A percentile compares a stretch with the other conserved stretches of the same genome.
phyloP scores from a whole-genome alignment of 2,888 invertebrate genomes.

The Adela reaumurella region DNA sequence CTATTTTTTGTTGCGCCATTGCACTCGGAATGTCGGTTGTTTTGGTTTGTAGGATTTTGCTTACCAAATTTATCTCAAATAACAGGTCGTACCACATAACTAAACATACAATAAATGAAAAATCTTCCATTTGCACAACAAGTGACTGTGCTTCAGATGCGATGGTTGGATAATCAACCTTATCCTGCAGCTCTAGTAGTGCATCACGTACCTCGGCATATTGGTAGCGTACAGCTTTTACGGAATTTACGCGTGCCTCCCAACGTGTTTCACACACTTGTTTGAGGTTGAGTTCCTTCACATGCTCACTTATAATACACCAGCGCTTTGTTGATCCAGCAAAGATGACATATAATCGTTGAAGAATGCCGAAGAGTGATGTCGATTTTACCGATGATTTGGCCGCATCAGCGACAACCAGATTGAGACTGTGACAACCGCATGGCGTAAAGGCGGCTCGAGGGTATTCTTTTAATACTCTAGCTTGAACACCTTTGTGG shows the following conservation, averaged over 20 bases:
- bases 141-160: no score
- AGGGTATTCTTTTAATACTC: slow-evolving; percentile 8
- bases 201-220: background rate
- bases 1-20: no score
- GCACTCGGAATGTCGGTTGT: no score
- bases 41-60: no score
- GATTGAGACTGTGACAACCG: slow-evolving; percentile 3
- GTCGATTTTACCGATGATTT: slow-evolving; percentile 10
- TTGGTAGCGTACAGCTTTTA: slow-evolving; percentile 10
- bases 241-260: slow-evolving; percentile 8
- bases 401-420: slow-evolving; percentile 9
- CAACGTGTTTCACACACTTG: slow-evolving; percentile 12
- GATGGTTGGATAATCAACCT: no score
- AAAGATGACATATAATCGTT: slow-evolving; percentile 9
- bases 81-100: no score
- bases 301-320: slow-evolving; percentile 7
- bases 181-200: no score
- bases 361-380: slow-evolving; percentile 10
- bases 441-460: slow-evolving; percentile 9
- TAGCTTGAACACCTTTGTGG: slow-evolving; percentile 10
- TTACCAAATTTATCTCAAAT: no score
- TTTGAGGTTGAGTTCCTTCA: slow-evolving; percentile 7
- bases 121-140: no score
- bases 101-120: no score
- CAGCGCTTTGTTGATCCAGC: slow-evolving; percentile 7